Conservation (phyloP, 2,797 vertebrate genomes). For the Megalops cyprinoides region DNA sequence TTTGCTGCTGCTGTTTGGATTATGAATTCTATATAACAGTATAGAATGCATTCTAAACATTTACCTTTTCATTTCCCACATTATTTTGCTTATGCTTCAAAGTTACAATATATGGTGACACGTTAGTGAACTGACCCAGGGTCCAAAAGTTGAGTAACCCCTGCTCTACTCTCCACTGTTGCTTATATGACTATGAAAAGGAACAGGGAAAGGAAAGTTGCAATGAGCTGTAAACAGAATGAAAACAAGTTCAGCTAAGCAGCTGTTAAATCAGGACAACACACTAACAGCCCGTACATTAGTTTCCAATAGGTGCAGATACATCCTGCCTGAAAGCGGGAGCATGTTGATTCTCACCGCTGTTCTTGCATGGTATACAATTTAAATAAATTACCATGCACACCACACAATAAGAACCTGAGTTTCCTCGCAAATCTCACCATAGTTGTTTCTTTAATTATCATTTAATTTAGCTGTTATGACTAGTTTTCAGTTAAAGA, state of each 20-base stretch:
- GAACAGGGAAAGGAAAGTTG: constrained; percentile 1
- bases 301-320: constrained; percentile 5
- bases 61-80: too few species aligned
- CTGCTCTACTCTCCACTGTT: too few species aligned
- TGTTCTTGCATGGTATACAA: constrained; percentile 73
- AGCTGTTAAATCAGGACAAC: constrained; percentile 16
- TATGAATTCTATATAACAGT: too few species aligned
- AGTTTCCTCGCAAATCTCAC: constrained; percentile 81
- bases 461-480: constrained; percentile 89
- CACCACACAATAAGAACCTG: constrained; percentile 82
- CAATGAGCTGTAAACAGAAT: neutral
- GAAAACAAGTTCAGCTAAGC: constrained; percentile 24
- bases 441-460: constrained; percentile 90
- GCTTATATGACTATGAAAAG: neutral
- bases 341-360: constrained; percentile 64
- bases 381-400: constrained; percentile 86
- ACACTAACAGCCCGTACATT: constrained; percentile 11
- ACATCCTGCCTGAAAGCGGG: constrained; percentile 6
- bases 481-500: constrained; percentile 89
- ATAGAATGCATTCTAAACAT: too few species aligned
- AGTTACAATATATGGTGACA: too few species aligned
- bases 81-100: too few species aligned
- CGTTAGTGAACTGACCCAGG: too few species aligned
- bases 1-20: too few species aligned
- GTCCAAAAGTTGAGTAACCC: too few species aligned